Percentiles rank a stretch among this genome's conserved stretches.
phyloP scores from a whole-genome alignment of 2,113 vertebrate genomes.

The Mixornis gularis region DNA sequence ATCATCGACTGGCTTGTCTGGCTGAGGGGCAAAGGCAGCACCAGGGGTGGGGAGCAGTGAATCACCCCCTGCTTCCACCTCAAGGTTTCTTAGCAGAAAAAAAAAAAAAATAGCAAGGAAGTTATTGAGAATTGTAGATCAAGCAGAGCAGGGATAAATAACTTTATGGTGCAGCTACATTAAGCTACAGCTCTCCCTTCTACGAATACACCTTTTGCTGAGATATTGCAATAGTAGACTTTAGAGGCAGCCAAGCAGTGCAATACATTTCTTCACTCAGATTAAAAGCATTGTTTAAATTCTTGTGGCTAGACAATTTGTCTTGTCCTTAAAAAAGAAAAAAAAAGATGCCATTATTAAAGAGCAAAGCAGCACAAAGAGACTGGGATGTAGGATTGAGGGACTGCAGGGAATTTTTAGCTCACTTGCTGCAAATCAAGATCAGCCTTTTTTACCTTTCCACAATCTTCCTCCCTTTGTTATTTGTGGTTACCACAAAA shows the following conservation, averaged over 20 bases:
- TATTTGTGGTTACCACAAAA: neutral
- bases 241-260: neutral
- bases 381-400: neutral
- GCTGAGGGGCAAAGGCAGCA: neutral
- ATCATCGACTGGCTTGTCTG: neutral
- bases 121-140: neutral
- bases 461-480: neutral
- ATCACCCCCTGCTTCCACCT: neutral
- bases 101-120: neutral
- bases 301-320: slow-evolving; percentile 52
- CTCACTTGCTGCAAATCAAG: neutral
- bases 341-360: neutral
- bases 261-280: slow-evolving; percentile 16
- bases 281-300: slow-evolving; percentile 59
- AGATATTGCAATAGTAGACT: neutral
- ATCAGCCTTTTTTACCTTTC: slow-evolving; percentile 33
- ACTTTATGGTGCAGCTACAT: neutral
- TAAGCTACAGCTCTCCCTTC: neutral
- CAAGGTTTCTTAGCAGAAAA: neutral
- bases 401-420: neutral
- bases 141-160: neutral
- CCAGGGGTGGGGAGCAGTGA: fast-evolving
- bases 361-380: neutral
- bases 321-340: slow-evolving; percentile 21
- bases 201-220: neutral